Percentiles rank a stretch among this genome's conserved stretches.
Conservation (phyloP, 2,888 invertebrate species). For the Arrhopalites spinosus region DNA sequence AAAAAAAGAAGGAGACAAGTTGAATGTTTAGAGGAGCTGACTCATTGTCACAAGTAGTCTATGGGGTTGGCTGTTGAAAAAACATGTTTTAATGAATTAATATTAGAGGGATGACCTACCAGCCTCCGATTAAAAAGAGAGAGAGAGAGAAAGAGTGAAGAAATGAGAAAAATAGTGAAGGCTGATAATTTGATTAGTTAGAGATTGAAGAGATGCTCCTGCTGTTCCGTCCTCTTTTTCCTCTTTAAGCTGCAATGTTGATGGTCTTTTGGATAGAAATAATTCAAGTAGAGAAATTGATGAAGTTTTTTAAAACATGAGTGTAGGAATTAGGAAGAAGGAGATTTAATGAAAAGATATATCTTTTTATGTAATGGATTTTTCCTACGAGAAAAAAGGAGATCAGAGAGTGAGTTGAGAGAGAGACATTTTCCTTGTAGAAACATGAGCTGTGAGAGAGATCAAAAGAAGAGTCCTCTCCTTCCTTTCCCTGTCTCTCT, state of each 20-base stretch:
- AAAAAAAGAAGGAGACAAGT: not conserved
- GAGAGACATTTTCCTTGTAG: slow-evolving; percentile 34
- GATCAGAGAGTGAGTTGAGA: slow-evolving; percentile 45
- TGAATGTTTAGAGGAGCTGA: not conserved
- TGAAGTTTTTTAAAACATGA: slow-evolving; percentile 53
- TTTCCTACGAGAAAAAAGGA: slow-evolving; percentile 51
- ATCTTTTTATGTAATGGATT: slow-evolving; percentile 57
- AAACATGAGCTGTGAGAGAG: slow-evolving; percentile 48
- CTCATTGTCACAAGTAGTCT: slow-evolving; percentile 14
- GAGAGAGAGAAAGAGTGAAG: slow-evolving; percentile 43
- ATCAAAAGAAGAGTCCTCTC: slow-evolving; percentile 50
- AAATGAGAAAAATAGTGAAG: slow-evolving; percentile 26
- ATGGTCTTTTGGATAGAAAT: slow-evolving; percentile 16
- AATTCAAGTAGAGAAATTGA: slow-evolving; percentile 48
- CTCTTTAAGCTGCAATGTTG: not conserved
- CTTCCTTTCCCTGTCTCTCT: slow-evolving; percentile 40
- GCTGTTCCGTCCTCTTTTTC: slow-evolving; percentile 1
- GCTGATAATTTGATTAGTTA: slow-evolving; percentile 53
- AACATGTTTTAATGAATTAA: slow-evolving; percentile 45
- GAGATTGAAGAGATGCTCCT: slow-evolving; percentile 38
- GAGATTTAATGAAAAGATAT: slow-evolving; percentile 57
- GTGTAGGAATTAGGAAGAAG: slow-evolving; percentile 56
- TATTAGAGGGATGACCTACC: slow-evolving; percentile 45
- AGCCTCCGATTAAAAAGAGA: slow-evolving; percentile 40
- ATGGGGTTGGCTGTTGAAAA: slow-evolving; percentile 17